Percentiles rank a stretch among this genome's conserved stretches.
phyloP scores from a whole-genome alignment of 2,888 invertebrate species.

The Hemithea aestivaria region DNA sequence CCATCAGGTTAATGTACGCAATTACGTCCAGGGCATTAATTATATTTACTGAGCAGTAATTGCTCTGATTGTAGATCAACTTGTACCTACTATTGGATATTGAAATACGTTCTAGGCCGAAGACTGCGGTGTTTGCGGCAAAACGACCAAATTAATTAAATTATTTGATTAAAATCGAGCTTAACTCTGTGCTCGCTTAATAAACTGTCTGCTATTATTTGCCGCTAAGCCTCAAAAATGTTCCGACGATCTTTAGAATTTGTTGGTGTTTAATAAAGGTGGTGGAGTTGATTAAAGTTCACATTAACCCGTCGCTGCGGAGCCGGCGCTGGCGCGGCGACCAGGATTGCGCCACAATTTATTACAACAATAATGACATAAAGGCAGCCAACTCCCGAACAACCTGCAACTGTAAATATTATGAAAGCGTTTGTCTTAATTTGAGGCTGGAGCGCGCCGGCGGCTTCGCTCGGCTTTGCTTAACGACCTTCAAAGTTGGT shows the following conservation, averaged over 20 bases:
- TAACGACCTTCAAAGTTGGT: conserved; percentile 25
- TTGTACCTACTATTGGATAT: background rate
- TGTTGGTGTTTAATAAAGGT: conserved; percentile 33
- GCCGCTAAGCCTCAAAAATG: conserved; percentile 9
- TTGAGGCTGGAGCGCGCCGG: conserved; percentile 19
- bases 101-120: background rate
- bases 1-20: too few relatives aligned
- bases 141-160: conserved; percentile 3
- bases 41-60: background rate
- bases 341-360: conserved; percentile 29
- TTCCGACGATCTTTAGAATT: conserved; percentile 30
- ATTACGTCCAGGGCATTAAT: too few relatives aligned
- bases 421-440: conserved; percentile 48
- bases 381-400: conserved; percentile 26
- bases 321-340: too few relatives aligned
- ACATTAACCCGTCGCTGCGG: conserved; percentile 25
- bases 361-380: conserved; percentile 37
- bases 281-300: conserved; percentile 31
- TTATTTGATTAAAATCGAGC: conserved; percentile 4
- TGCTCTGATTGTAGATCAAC: background rate
- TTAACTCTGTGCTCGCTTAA: conserved; percentile 1
- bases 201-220: conserved; percentile 23
- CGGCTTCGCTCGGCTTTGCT: conserved; percentile 10
- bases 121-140: background rate
- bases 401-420: conserved; percentile 33